These are phyloP conservation scores for Bos taurus DNA, from an alignment of 2,113 vertebrate species.

Conservation along the genomic window DNA sequence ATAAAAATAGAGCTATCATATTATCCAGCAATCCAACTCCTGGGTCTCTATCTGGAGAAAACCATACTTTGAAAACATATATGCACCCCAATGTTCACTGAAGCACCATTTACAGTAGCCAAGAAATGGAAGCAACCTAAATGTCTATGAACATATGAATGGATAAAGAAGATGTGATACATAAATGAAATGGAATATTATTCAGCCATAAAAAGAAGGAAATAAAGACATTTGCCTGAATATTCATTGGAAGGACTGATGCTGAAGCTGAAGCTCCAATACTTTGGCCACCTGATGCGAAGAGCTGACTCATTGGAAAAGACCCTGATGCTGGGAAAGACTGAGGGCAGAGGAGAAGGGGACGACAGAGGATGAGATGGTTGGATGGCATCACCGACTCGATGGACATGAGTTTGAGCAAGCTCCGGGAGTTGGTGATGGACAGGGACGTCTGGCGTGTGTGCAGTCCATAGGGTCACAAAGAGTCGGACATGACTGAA, in stretches of 20 bases:
- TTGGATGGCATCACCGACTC: background rate
- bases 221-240: background rate
- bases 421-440: background rate
- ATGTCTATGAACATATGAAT: background rate
- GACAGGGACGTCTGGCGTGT: background rate
- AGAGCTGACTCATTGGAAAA: background rate
- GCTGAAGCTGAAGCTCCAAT: background rate
- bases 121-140: background rate
- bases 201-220: background rate
- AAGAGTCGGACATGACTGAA: background rate
- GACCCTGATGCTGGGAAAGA: background rate
- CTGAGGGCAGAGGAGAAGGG: background rate
- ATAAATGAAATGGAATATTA: background rate
- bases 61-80: background rate
- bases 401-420: background rate
- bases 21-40: background rate
- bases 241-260: background rate
- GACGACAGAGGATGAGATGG: background rate
- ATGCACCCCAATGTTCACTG: background rate
- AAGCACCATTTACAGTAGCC: background rate
- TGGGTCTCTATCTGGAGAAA: background rate
- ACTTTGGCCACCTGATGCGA: background rate
- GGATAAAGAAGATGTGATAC: background rate
- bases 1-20: background rate
- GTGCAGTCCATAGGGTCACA: background rate